Evolutionary conservation across 2,888 invertebrate genomes (phyloP), one percentile per base, ranked within the genome.

Genomic region (Orthosia cruda): DNA sequence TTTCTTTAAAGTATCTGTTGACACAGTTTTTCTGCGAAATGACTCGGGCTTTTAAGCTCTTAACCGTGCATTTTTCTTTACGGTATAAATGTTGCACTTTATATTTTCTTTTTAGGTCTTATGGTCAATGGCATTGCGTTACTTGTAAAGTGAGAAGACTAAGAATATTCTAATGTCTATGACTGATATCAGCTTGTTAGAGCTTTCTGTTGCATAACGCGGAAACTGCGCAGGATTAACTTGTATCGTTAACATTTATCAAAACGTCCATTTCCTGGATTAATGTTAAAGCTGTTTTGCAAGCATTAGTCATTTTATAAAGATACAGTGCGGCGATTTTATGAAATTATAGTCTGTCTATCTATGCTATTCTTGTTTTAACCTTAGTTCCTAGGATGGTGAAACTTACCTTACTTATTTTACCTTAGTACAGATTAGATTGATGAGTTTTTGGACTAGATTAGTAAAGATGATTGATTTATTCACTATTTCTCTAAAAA

Each of bases 191-290:
- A 81, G 67, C 70, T 69, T 73, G 81, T 71, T 81, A 66, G 49
- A 80, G 55, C 68, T 71, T 84, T 76, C 74, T 67, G 59, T 85
- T 85, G 78, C 81, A 83, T 85, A 87, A 81, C 70, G 23, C 71
- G 71, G 81, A 71, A 83, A 76, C 76, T 69, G 57, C 55, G 23
- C 68, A 74, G 68, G 76, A 84, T 81, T 84, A 68, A 84, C 67
- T 84, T 65, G 65, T 83, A 83, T 84, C 70, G 63, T 73, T 67
- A 67, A 80, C 64, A 84, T 80, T 83, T 65, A 84, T 84, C 83
- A 81, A 81, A 81, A 68, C 15, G 70, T 71, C 23, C 64, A 65
- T 86, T 86, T 83, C 84, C 80, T 86, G 84, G 77, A 83, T 83
- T 83, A 71, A 74, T 66, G 59, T 61, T 62, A 20, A 57, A 62